These are phyloP conservation scores for Dicaeum eximium DNA, from an alignment of 2,113 vertebrate genomes.

Conservation along the genomic window DNA sequence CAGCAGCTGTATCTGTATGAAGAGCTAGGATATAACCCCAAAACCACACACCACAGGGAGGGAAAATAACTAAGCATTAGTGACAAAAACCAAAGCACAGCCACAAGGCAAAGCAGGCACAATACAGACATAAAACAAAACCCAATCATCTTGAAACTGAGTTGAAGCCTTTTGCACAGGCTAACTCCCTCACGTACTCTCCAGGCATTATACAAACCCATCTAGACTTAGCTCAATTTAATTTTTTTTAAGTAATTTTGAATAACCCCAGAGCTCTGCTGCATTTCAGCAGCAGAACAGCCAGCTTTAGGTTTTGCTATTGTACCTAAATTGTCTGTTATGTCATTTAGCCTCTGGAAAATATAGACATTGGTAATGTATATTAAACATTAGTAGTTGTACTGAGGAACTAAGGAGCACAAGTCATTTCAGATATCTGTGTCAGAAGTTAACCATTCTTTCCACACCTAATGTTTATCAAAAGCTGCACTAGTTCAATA, in stretches of 20 bases:
- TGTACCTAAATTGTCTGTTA: neutral
- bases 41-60: constrained; percentile 84
- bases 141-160: neutral
- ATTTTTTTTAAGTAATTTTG: neutral
- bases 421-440: neutral
- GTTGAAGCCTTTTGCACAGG: neutral
- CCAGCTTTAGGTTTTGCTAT: neutral
- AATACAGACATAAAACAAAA: constrained; percentile 55
- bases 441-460: neutral
- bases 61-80: constrained; percentile 86
- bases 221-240: neutral
- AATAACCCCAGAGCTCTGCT: neutral
- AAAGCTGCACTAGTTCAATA: neutral
- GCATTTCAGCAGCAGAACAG: neutral
- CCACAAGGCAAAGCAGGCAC: constrained; percentile 75
- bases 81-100: constrained; percentile 80
- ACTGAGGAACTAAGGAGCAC: neutral
- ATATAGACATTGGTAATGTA: neutral
- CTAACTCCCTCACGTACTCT: neutral
- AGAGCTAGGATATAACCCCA: constrained; percentile 95
- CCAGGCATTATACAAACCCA: neutral
- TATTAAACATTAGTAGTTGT: neutral
- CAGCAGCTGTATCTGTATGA: constrained; percentile 95
- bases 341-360: neutral
- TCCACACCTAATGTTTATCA: neutral